Evolutionary conservation across 2,113 vertebrate genomes (phyloP).

Genomic region (Coreoperca whiteheadi): DNA sequence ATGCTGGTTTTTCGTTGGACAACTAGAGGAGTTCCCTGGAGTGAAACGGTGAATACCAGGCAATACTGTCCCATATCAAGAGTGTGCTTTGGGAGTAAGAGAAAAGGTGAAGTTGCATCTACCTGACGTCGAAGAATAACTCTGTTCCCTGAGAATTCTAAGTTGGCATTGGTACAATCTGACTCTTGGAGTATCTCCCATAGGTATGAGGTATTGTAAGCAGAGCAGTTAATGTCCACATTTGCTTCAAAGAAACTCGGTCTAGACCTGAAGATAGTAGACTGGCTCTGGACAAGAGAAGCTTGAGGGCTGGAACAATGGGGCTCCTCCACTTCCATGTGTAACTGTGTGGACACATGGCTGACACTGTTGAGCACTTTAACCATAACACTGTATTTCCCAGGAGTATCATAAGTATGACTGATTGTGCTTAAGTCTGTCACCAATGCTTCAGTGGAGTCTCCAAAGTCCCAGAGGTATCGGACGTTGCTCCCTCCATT

Average conservation of each 20-base stretch:
- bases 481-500: constrained; percentile 72
- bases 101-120: constrained; percentile 66
- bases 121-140: constrained; percentile 44
- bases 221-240: constrained; percentile 79
- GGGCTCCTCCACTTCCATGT: constrained; percentile 68
- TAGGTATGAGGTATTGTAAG: constrained; percentile 79
- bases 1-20: constrained; percentile 56
- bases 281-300: constrained; percentile 68
- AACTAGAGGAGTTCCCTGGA: constrained; percentile 79
- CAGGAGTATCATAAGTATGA: constrained; percentile 73
- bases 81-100: constrained; percentile 75
- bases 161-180: constrained; percentile 40
- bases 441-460: constrained; percentile 41
- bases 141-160: constrained; percentile 2
- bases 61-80: constrained; percentile 80
- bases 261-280: constrained; percentile 72
- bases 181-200: constrained; percentile 79
- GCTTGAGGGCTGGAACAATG: constrained; percentile 74
- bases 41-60: constrained; percentile 78
- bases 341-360: constrained; percentile 55
- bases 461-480: constrained; percentile 83
- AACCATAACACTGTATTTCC: constrained; percentile 70
- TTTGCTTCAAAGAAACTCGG: constrained; percentile 82
- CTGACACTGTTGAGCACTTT: constrained; percentile 82
- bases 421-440: constrained; percentile 49